Evolutionary conservation across 2,888 invertebrate genomes (phyloP), one percentile per base, ranked within the genome.

Genomic region (Cyclophora punctaria): DNA sequence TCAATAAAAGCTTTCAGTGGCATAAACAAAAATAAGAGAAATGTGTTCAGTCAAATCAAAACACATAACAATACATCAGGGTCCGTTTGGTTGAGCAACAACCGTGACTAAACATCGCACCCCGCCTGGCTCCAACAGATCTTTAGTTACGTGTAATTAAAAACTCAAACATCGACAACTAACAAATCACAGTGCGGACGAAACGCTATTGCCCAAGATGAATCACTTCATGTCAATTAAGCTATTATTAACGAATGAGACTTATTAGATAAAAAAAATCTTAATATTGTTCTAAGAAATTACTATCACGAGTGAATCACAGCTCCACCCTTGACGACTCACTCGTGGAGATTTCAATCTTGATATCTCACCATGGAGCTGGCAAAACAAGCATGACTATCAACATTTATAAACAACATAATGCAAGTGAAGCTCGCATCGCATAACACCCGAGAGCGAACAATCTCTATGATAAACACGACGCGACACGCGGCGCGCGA

Each of bases 81-180:
- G 20, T 20, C 20, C 20, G 62, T 69, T 63, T 58, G 57, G 66
- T 66, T 67, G 68, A 72, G 64, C 66, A 73, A 79, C 66, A 68
- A 59, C 78, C 80, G 77, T 79, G 82, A 80, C 83, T 74, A 81
- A 74, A 60, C 67, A 64, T 67, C 67, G 68, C 70, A 76, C 75
- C 73, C 78, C 82, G 79, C 78, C 83, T 72, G 71, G 71, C 74
- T 80, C 81, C 80, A 80, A 77, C 75, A 74, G 66, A 69, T 74
- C 75, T 84, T 84, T 84, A 79, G 83, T 81, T 80, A 77, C 77
- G 82, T 82, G 64, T 81, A 86, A 86, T 86, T 87, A 86, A 84
- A 85, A 85, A 80, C 80, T 85, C 80, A 83, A 85, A 80, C 76
- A 81, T 80, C 80, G 84, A 83, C 84, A 78, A 78, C 73, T 73